A percentile compares a stretch with the other conserved stretches of the same genome.
Evolutionary conservation across 1,140 invertebrate genomes (phyloP).

Genomic region (Dysdera silvatica): DNA sequence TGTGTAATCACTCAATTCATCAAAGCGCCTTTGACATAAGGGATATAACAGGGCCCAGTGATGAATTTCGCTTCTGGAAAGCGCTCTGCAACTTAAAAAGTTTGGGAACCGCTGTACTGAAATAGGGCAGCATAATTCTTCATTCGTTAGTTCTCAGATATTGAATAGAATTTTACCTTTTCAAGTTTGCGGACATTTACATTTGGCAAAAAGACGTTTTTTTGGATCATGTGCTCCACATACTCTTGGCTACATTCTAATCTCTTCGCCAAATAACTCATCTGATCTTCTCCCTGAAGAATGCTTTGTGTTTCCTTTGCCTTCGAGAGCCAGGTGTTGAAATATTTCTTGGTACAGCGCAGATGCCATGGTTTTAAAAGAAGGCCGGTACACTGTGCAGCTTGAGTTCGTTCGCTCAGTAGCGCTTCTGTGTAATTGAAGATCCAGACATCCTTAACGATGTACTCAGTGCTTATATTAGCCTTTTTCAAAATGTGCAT

Average conservation of each 20-base stretch:
- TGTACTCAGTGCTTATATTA: neutral
- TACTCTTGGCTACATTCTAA: conserved; percentile 17
- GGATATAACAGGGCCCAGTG: too few species aligned
- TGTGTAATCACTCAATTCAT: too few species aligned
- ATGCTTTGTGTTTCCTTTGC: neutral
- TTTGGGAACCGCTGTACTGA: too few species aligned
- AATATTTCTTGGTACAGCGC: conserved; percentile 11
- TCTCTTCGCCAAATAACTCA: conserved; percentile 8
- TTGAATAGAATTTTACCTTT: conserved; percentile 14
- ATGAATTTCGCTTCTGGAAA: too few species aligned
- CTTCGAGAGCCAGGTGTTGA: conserved; percentile 3
- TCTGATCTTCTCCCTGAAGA: neutral
- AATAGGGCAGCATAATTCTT: too few species aligned
- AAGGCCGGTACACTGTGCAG: conserved; percentile 3
- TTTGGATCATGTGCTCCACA: conserved; percentile 9
- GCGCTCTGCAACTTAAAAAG: too few species aligned
- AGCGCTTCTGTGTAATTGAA: conserved; percentile 19
- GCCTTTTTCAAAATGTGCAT: conserved; percentile 20
- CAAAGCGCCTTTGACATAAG: too few species aligned
- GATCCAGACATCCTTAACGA: conserved; percentile 24
- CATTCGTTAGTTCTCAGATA: too few species aligned
- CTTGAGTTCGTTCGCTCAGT: neutral
- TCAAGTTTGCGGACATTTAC: conserved; percentile 16
- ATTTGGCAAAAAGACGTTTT: neutral
- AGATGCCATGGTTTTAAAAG: conserved; percentile 19